Conservation (phyloP, 2,888 invertebrate species). For the Hylaea fasciaria region DNA sequence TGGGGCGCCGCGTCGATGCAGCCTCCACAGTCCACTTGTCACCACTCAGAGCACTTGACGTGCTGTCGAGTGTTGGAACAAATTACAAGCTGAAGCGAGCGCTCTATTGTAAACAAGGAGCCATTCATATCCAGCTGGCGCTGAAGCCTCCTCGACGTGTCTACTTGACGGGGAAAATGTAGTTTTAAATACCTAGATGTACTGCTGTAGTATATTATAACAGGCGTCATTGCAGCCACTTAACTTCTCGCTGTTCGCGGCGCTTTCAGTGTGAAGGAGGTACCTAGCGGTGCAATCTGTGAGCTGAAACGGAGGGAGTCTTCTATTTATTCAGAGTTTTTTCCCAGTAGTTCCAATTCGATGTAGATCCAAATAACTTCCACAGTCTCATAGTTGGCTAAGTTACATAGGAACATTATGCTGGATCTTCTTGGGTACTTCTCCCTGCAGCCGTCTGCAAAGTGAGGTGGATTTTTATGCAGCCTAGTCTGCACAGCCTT, state of each 20-base stretch:
- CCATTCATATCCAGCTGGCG: background rate
- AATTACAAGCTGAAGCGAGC: slow-evolving; percentile 13
- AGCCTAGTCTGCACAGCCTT: too few relatives aligned
- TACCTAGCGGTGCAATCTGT: background rate
- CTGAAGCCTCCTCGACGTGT: background rate
- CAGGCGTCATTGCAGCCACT: slow-evolving; percentile 11
- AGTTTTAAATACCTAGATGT: slow-evolving; percentile 7
- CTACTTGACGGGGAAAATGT: background rate
- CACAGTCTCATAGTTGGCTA: too few relatives aligned
- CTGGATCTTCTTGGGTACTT: too few relatives aligned
- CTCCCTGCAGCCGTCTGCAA: too few relatives aligned
- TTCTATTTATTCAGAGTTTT: background rate
- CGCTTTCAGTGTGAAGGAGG: slow-evolving; percentile 10
- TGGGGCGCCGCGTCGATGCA: slow-evolving; percentile 21
- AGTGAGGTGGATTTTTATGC: too few relatives aligned
- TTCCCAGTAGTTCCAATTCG: background rate
- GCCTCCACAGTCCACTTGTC: slow-evolving; percentile 21
- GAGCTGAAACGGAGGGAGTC: slow-evolving; percentile 15
- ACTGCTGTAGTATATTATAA: background rate
- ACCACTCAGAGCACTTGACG: slow-evolving; percentile 15
- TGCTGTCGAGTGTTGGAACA: background rate
- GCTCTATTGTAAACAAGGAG: background rate
- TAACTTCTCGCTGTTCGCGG: background rate
- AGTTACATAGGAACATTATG: too few relatives aligned
- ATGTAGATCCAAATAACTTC: background rate